These are phyloP conservation scores for Palythoa grandiflora DNA, from an alignment of 92 coral and sea anemone species.

Conservation along the genomic window DNA sequence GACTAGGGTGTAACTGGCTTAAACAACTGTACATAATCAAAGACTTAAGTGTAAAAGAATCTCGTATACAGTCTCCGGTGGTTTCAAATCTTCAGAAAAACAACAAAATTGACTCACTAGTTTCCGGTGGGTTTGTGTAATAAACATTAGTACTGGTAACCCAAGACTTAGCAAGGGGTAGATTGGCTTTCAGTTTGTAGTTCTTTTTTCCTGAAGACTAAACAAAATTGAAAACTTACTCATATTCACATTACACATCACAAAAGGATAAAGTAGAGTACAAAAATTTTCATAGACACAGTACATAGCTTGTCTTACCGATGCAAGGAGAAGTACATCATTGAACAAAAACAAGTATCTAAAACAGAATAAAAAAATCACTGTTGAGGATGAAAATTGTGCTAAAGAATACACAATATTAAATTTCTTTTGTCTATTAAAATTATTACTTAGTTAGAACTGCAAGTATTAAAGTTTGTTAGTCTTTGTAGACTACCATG, in stretches of 20 bases:
- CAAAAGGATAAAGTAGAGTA: background rate
- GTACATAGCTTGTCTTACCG: conserved; percentile 59
- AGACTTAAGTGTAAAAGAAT: too few species aligned
- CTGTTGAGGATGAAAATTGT: background rate
- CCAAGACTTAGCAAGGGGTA: conserved; percentile 85
- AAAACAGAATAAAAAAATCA: conserved; percentile 27
- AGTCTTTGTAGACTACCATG: too few species aligned
- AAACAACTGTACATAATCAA: too few species aligned
- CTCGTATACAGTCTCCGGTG: too few species aligned
- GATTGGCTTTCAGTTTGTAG: conserved; percentile 80
- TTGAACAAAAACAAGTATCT: conserved; percentile 93
- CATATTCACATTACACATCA: background rate
- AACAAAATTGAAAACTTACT: background rate
- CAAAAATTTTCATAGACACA: background rate
- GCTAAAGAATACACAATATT: too few species aligned
- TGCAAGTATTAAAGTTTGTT: too few species aligned
- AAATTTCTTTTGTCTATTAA: too few species aligned
- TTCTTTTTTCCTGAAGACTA: conserved; percentile 94
- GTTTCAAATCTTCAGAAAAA: background rate
- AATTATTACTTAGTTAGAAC: too few species aligned
- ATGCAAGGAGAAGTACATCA: conserved; percentile 78
- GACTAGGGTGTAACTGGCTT: too few species aligned
- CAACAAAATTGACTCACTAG: conserved; percentile 66
- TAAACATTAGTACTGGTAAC: conserved; percentile 74
- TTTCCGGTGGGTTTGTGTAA: conserved; percentile 86